These are phyloP conservation scores for Pseudomyrmex concolor DNA, from an alignment of 1,140 invertebrate genomes.

Conservation along the genomic window DNA sequence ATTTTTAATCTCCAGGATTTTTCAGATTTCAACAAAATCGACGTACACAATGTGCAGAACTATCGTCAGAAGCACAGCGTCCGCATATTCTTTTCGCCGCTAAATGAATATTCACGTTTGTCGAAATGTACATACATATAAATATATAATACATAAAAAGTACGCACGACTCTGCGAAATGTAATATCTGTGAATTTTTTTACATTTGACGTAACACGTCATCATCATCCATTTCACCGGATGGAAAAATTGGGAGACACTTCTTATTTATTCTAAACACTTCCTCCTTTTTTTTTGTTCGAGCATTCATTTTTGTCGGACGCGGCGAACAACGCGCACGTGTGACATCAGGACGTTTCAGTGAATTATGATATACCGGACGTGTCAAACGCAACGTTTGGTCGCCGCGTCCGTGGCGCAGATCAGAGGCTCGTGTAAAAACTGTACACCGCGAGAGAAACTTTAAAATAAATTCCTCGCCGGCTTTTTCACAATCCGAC, in stretches of 20 bases:
- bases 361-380: constrained; percentile 21
- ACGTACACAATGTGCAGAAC: neutral
- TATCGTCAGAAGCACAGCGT: neutral
- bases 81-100: neutral
- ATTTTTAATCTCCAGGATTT: neutral
- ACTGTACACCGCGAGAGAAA: constrained; percentile 1
- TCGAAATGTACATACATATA: constrained; percentile 23
- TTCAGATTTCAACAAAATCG: neutral
- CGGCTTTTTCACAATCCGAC: constrained; percentile 10
- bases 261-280: constrained; percentile 39
- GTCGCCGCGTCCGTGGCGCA: neutral
- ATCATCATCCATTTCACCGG: too few species aligned
- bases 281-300: neutral
- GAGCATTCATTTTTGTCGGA: neutral
- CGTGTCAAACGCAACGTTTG: constrained; percentile 35
- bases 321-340: neutral
- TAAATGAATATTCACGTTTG: constrained; percentile 45
- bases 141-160: constrained; percentile 18
- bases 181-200: constrained; percentile 25
- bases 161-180: neutral
- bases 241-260: neutral
- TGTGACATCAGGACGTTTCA: neutral
- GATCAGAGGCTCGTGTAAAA: constrained; percentile 24
- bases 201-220: neutral
- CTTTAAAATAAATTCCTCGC: constrained; percentile 24